Percentiles rank a stretch among this genome's conserved stretches.
Conservation (phyloP, 1,140 invertebrate species). For the Drosophila cardini region DNA sequence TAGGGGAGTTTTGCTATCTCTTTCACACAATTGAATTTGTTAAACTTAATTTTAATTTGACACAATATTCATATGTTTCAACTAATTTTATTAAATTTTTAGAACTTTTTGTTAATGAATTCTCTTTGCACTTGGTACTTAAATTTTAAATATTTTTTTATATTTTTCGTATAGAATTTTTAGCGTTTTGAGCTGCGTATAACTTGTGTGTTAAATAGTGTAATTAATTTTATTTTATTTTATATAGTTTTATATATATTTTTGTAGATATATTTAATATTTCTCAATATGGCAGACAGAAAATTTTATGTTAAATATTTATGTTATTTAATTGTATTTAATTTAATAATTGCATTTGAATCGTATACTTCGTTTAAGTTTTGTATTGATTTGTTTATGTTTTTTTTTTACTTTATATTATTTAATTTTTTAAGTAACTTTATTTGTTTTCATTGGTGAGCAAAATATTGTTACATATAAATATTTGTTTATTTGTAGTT, state of each 20-base stretch:
- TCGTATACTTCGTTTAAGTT: constrained; percentile 81
- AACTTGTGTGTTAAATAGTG: constrained; percentile 61
- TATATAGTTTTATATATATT: constrained; percentile 46
- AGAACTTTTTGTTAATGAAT: constrained; percentile 37
- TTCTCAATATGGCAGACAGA: constrained; percentile 44
- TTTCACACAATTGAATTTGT: constrained; percentile 17
- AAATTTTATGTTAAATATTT: constrained; percentile 51
- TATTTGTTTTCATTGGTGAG: constrained; percentile 63
- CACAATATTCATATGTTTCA: constrained; percentile 61
- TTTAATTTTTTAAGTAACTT: constrained; percentile 39
- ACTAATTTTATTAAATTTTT: constrained; percentile 20
- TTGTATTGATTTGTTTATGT: constrained; percentile 57
- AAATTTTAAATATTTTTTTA: too few relatives aligned
- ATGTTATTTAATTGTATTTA: constrained; percentile 57
- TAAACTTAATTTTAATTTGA: constrained; percentile 71
- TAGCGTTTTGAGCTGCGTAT: constrained; percentile 68
- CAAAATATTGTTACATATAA: constrained; percentile 75
- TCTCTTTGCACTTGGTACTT: constrained; percentile 80
- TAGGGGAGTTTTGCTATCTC: constrained; percentile 2
- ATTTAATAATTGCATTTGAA: constrained; percentile 83
- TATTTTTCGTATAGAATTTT: constrained; percentile 60
- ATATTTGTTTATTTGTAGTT: constrained; percentile 53
- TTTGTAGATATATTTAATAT: constrained; percentile 40
- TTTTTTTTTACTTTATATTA: constrained; percentile 32
- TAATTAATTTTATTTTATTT: constrained; percentile 44